These are phyloP conservation scores for Tanypteryx hageni DNA, from an alignment of 2,888 invertebrate species.

Conservation along the genomic window DNA sequence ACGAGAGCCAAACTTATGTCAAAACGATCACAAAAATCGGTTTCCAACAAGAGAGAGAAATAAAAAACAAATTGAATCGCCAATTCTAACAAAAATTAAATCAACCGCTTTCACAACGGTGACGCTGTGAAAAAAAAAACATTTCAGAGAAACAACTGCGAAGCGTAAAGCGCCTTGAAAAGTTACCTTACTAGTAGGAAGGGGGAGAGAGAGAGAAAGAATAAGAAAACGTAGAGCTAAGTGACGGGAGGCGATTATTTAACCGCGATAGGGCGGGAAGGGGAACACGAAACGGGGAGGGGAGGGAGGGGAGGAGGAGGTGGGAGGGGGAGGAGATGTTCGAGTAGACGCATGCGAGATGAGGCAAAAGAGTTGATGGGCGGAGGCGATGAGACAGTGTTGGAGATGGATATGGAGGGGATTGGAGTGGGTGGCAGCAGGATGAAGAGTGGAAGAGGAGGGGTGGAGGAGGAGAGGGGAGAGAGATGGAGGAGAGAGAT, in stretches of 20 bases:
- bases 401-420: neutral
- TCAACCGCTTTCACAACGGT: neutral
- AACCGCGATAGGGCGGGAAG: neutral
- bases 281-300: neutral
- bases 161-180: neutral
- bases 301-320: neutral
- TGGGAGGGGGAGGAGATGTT: neutral
- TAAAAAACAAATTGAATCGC: too few relatives aligned
- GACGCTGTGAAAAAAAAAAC: too few relatives aligned
- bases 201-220: neutral
- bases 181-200: neutral
- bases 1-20: too few relatives aligned
- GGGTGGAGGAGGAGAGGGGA: neutral
- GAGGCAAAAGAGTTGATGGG: neutral
- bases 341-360: neutral
- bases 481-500: neutral
- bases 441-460: neutral
- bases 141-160: neutral
- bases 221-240: neutral
- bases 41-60: too few relatives aligned
- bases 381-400: neutral
- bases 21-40: too few relatives aligned
- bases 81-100: conserved; percentile 20
- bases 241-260: conserved; percentile 1
- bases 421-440: neutral